Evolutionary conservation across 2,888 invertebrate genomes (phyloP), one percentile per base, ranked within the genome.

Genomic region (Ashinkailepas kermadecensis): DNA sequence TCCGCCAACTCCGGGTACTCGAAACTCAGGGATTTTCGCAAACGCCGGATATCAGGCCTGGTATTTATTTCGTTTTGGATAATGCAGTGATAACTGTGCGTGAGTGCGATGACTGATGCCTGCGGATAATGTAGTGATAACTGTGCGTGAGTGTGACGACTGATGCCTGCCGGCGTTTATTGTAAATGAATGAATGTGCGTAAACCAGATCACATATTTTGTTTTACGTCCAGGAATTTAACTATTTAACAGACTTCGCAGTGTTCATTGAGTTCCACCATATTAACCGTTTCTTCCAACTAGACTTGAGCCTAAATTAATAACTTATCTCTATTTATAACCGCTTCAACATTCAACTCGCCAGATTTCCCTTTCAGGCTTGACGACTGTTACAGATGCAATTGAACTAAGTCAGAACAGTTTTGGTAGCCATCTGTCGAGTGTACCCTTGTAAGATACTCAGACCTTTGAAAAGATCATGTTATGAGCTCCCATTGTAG

Each of bases 11-110:
- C 56, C 74, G 74, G 74, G 74, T 74, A 74, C 74, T 39, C 18
- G 12, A 74, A 74, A 74, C 74, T 74, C 74, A 74, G 74, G 74
- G 74, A 74, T 74, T 74, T 74, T 74, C 74, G 74, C 74, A 18
- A 56, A 21, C 74, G 74, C 54, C 56, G 54, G 54, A 74, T 74
- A 74, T 74, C 74, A 74, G 10, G 74, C 56, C 74, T 74, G 74
- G 74, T 74, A 74, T 74, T 74, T 74, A 74, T 74, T 74, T 74
- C 74, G 74, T 74, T 21, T 39, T 21, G 74, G 21, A 56, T 74
- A 9, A 56, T 56, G 74, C 54, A 56, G 74, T 74, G 74, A 74
- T 74, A 74, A 7, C 13, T 21, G 67, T 25, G 54, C 10, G 21
- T 56, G 74, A 6, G 74, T 25, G 67, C 9, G 65, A 67, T 39